These are phyloP conservation scores for Mongoloraphidia duomilia DNA, from an alignment of 2,888 invertebrate genomes.

Conservation along the genomic window DNA sequence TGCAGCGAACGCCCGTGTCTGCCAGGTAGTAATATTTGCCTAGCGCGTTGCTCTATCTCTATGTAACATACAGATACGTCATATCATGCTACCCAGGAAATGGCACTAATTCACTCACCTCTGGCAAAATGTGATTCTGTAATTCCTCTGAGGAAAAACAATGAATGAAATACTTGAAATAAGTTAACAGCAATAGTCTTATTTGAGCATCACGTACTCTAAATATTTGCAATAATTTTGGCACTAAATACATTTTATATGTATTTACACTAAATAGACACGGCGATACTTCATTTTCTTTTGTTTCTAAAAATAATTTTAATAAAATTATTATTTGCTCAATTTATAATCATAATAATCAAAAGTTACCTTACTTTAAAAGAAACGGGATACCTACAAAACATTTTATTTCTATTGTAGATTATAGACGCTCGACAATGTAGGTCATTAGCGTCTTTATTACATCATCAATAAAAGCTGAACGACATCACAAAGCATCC, in stretches of 20 bases:
- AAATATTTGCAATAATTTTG: constrained; percentile 65
- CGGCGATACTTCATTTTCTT: constrained; percentile 23
- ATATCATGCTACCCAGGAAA: too few species aligned
- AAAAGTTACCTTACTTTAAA: constrained; percentile 3
- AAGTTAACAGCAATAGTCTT: constrained; percentile 58
- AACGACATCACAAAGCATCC: too few species aligned
- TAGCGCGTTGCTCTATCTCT: too few species aligned
- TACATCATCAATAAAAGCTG: too few species aligned
- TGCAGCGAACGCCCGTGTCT: too few species aligned
- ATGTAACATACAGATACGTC: too few species aligned
- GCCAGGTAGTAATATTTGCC: too few species aligned
- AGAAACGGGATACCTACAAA: constrained; percentile 7
- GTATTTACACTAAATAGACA: constrained; percentile 48
- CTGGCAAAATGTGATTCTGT: constrained; percentile 67
- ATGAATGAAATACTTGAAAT: constrained; percentile 62
- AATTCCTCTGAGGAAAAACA: constrained; percentile 63
- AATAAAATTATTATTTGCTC: neutral
- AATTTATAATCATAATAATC: neutral
- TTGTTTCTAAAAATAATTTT: constrained; percentile 18
- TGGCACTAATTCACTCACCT: constrained; percentile 34
- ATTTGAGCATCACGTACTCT: constrained; percentile 74
- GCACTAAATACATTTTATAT: constrained; percentile 62
- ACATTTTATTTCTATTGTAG: neutral
- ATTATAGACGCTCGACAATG: neutral
- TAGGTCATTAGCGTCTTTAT: too few species aligned